These are phyloP conservation scores for Sebastes iracundus DNA, from an alignment of 2,797 vertebrate species.

Conservation along the genomic window DNA sequence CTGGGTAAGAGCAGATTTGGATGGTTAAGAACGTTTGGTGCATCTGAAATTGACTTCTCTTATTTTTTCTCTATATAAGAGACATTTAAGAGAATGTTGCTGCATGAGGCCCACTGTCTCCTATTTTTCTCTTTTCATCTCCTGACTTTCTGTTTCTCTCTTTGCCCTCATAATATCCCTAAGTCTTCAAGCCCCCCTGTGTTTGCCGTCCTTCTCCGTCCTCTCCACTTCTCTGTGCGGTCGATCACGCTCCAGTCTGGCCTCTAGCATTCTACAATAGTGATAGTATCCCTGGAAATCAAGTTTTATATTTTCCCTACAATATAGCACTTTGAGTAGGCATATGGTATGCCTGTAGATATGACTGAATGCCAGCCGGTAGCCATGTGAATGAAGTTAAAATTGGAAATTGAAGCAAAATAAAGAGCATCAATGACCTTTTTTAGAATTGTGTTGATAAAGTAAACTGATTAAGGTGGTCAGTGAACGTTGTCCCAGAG, in stretches of 20 bases:
- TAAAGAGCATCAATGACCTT: constrained; percentile 42
- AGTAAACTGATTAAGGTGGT: constrained; percentile 53
- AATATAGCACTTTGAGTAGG: constrained; percentile 18
- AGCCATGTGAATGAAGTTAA: constrained; percentile 31
- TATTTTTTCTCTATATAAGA: too few relatives aligned
- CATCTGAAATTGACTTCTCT: too few relatives aligned
- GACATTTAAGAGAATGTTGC: neutral
- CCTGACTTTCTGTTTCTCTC: constrained; percentile 8
- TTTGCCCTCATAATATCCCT: constrained; percentile 21
- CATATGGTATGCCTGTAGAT: constrained; percentile 9
- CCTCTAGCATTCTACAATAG: constrained; percentile 21
- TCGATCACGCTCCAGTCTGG: constrained; percentile 21
- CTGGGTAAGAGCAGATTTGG: neutral
- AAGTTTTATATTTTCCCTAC: constrained; percentile 39
- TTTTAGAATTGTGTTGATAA: constrained; percentile 56
- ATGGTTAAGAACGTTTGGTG: too few relatives aligned
- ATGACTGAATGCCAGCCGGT: constrained; percentile 23
- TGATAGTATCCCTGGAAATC: constrained; percentile 47
- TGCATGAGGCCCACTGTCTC: neutral
- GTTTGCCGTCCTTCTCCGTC: constrained; percentile 21
- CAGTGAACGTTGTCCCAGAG: constrained; percentile 40
- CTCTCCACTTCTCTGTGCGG: neutral
- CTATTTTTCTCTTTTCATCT: constrained; percentile 20
- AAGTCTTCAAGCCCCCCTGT: neutral
- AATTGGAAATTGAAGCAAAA: constrained; percentile 48